A percentile compares a stretch with the other conserved stretches of the same genome.
These are phyloP conservation scores for Ophioninae sp. DNA, from an alignment of 2,888 invertebrate genomes.

Conservation along the genomic window DNA sequence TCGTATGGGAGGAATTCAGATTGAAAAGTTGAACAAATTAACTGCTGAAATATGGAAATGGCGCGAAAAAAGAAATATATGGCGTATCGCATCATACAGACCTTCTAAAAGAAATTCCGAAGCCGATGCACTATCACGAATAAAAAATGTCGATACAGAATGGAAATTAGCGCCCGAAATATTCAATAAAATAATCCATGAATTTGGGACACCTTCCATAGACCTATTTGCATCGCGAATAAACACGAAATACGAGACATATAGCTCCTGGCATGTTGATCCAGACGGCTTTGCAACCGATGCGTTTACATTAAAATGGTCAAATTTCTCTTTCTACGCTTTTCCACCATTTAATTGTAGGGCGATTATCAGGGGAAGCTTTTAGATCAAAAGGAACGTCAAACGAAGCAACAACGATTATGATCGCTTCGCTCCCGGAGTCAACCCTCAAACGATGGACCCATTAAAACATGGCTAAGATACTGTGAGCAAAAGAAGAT, in stretches of 20 bases:
- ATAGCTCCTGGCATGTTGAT: constrained; percentile 68
- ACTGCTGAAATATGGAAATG: constrained; percentile 45
- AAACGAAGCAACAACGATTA: constrained; percentile 58
- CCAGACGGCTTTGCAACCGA: constrained; percentile 65
- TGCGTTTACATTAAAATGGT: constrained; percentile 68
- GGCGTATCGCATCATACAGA: too few species aligned
- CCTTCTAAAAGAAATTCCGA: too few species aligned
- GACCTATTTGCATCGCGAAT: constrained; percentile 68
- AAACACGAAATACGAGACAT: constrained; percentile 68
- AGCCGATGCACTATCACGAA: too few species aligned
- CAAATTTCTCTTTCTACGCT: constrained; percentile 35
- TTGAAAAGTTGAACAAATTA: constrained; percentile 33
- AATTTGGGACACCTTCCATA: constrained; percentile 55
- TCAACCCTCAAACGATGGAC: too few species aligned
- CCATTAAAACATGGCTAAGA: constrained; percentile 65
- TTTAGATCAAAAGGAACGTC: constrained; percentile 55
- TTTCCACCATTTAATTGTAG: constrained; percentile 34
- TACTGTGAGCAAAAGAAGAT: constrained; percentile 59
- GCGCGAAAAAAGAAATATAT: constrained; percentile 49
- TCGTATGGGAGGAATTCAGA: constrained; percentile 11
- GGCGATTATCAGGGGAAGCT: too few species aligned
- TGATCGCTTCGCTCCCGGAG: too few species aligned
- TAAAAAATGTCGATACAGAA: too few species aligned
- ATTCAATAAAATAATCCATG: background rate
- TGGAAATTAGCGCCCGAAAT: constrained; percentile 36